Evolutionary conservation across 2,113 vertebrate species (phyloP).

Genomic region (Galemys pyrenaicus): DNA sequence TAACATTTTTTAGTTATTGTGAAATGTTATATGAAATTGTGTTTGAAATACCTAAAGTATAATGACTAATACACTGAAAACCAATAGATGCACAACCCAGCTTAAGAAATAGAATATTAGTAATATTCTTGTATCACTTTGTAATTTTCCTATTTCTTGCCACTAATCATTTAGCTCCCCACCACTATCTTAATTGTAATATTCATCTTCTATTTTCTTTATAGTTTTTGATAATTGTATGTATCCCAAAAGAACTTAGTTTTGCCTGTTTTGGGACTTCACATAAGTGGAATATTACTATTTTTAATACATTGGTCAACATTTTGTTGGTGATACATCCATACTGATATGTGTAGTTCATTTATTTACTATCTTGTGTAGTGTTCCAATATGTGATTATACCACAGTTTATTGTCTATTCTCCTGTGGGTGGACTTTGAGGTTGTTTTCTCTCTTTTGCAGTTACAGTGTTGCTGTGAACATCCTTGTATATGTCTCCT

Average conservation of each 20-base stretch:
- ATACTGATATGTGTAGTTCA: not conserved
- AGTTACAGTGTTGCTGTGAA: not conserved
- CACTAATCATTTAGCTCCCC: not conserved
- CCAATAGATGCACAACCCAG: not conserved
- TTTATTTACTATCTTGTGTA: not conserved
- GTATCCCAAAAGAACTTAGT: not conserved
- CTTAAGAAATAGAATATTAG: not conserved
- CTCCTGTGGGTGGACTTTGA: not conserved
- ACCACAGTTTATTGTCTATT: not conserved
- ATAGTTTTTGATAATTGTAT: not conserved
- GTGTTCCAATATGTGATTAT: not conserved
- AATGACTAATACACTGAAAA: not conserved
- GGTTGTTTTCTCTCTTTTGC: not conserved
- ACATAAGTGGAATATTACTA: not conserved
- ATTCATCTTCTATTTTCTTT: conserved; percentile 37
- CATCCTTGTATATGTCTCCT: not conserved
- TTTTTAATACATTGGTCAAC: conserved; percentile 8
- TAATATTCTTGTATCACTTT: not conserved
- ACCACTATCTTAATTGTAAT: not conserved
- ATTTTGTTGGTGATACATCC: not conserved
- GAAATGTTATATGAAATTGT: conserved; percentile 19
- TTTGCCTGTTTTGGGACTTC: conserved; percentile 32
- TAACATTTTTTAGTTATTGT: not conserved
- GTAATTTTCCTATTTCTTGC: not conserved
- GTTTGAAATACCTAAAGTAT: not conserved